Base-by-base conservation (phyloP, 2,797 vertebrate genomes). In the Esox masquinongy region DNA sequence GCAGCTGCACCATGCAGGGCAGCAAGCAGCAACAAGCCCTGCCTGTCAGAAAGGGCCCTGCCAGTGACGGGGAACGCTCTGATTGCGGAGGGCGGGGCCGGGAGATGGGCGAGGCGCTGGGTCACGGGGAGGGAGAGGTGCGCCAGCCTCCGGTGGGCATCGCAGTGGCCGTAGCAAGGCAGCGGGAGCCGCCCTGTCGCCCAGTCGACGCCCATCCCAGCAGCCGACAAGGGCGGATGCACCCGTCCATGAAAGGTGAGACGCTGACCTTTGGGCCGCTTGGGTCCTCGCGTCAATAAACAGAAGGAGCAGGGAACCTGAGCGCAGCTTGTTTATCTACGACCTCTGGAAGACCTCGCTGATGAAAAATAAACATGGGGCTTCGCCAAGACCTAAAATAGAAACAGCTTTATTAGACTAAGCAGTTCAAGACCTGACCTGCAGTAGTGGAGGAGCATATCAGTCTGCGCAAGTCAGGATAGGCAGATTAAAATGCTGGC, bases 101-200 rank as follows among this genome's bases (percentile, higher is more conserved):
- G 0, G 97, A 97, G 3, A 64, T 94, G 66, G 87, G 90, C n/a
- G 94, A 95, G 22, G 51, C 85, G 19, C 47, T 84, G 0, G 85
- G 89, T 1, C 92, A 96, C 0, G 91, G 94, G 0, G 97, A 97
- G 59, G 94, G 93, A 0, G 97, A 99, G 89, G 97, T 98, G 82
- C 94, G 97, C 24, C 97, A 99, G 90, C 97, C 97, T 0, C 97
- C 97, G 0, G 96, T 99, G 50, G 97, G 97, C 76, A 99, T 99
- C 1, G 97, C 97, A 0, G 97, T 98, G 81, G 97, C 97, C 0
- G 94, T 98, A 79, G 97, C 97, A 0, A 91, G 97, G 79, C 97
- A 99, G 88, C 96, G 96, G 88, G 96, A 98, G 77, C 95, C 96
- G 0, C 87, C 92, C 11, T 95, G 94, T 77, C 94, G 95, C 17